Evolutionary conservation across 2,888 invertebrate species (phyloP), one percentile per base, ranked within the genome.

Genomic region (Agapostemon virescens): DNA sequence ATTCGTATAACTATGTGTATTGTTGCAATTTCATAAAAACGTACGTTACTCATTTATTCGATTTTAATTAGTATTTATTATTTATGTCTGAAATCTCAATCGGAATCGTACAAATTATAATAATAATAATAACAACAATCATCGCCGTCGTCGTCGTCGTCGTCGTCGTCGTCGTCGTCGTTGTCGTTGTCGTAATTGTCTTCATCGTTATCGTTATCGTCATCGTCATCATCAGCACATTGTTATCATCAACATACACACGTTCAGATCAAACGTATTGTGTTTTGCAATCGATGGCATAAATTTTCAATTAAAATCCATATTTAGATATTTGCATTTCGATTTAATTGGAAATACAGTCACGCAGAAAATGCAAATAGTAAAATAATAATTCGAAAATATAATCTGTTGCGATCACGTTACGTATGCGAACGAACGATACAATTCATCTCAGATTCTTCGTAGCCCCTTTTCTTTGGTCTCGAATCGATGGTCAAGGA

Each of bases 241-340:
- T n/a, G n/a, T n/a, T n/a, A 15, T 55, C 26, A 55, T 71, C 61
- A 63, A 77, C 74, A 73, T 74, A 49, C 70, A 79, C 20, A 33
- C 69, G 69, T 77, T 87, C 45, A 67, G 72, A 78, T 75, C 66
- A 66, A 68, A 69, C 79, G 64, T 74, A 81, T 87, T 83, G 84
- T 82, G 83, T 84, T 84, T 83, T 58, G 73, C 68, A 76, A 83
- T 79, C 63, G 69, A 84, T 84, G 87, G 86, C 86, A 88, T 88
- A 89, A 88, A 88, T 81, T 87, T 63, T 87, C 84, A 87, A 82
- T 70, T 72, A 7, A 55, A 55, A 15, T 42, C 15, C 13, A 40
- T 9, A 40, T 42, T 42, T 40, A 40, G 2, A 26, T n/a, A n/a
- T 26, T 55, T 26, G 7, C 17, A 55, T 55, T 55, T 26, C 55